phyloP scores from a whole-genome alignment of 2,113 vertebrate species.

The Sitta europaea region DNA sequence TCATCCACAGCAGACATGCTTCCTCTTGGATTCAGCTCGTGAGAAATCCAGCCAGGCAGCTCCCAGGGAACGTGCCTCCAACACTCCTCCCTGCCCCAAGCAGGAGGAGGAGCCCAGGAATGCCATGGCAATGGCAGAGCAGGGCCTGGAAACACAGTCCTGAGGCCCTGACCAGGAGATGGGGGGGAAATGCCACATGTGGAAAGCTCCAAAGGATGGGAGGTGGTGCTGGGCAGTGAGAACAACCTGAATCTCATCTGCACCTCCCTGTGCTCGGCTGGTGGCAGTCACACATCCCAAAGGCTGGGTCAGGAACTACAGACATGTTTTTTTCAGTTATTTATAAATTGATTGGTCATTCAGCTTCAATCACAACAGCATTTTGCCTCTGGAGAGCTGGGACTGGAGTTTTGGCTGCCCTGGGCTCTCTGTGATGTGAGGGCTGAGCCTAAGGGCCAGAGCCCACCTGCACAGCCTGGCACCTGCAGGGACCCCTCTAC shows the following conservation, averaged over 20 bases:
- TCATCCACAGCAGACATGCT: neutral
- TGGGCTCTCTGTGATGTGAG: neutral
- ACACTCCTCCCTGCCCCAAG: neutral
- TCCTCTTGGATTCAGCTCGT: neutral
- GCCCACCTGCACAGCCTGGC: neutral
- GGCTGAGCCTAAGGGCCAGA: neutral
- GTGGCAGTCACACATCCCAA: constrained; percentile 23
- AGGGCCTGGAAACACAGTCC: neutral
- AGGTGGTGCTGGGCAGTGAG: neutral
- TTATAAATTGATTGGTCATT: neutral
- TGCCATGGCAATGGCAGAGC: neutral
- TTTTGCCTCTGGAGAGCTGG: neutral
- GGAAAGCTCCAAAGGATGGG: neutral
- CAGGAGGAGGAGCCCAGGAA: neutral
- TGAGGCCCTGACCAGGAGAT: neutral
- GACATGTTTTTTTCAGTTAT: constrained; percentile 47
- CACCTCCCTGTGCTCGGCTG: neutral
- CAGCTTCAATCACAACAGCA: neutral
- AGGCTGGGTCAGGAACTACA: constrained; percentile 27
- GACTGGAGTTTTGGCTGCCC: neutral
- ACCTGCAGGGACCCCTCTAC: constrained; percentile 19
- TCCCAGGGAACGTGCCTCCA: neutral
- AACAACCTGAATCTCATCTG: neutral
- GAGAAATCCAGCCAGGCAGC: neutral
- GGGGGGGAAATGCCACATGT: neutral